Conservation (phyloP, 2,113 vertebrate genomes). For the Pachyramphus minor region DNA sequence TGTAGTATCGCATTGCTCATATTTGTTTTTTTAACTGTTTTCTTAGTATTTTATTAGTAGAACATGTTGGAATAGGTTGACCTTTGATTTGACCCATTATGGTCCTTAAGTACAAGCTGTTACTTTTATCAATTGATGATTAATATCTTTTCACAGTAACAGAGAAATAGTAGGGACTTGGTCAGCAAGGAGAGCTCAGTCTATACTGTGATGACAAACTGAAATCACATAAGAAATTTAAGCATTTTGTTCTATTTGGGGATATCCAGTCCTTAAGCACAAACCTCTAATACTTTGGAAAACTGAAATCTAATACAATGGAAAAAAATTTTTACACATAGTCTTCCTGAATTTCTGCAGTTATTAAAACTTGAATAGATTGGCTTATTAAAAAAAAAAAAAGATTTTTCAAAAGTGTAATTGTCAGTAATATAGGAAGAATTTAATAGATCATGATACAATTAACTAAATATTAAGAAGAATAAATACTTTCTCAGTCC, state of each 20-base stretch:
- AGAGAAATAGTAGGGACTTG: not conserved
- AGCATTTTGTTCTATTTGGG: not conserved
- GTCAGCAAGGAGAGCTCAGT: not conserved
- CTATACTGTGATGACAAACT: not conserved
- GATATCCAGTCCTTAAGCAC: not conserved
- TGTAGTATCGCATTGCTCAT: not conserved
- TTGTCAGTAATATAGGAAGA: not conserved
- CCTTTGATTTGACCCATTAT: not conserved
- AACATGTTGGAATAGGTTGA: not conserved
- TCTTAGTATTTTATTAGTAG: not conserved
- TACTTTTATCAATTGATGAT: not conserved
- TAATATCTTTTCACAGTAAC: not conserved
- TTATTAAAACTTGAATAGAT: not conserved
- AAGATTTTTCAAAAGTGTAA: not conserved
- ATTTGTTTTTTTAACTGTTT: not conserved
- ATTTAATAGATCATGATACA: not conserved
- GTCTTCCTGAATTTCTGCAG: not conserved
- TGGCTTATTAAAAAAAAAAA: not conserved
- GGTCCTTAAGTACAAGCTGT: not conserved
- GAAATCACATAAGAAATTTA: not conserved
- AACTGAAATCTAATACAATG: not conserved
- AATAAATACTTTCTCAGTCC: not conserved
- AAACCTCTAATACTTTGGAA: not conserved
- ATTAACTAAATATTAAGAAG: not conserved
- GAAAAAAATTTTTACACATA: not conserved